Evolutionary conservation across 2,113 vertebrate species (phyloP).

Genomic region (Dromiciops gliroides): DNA sequence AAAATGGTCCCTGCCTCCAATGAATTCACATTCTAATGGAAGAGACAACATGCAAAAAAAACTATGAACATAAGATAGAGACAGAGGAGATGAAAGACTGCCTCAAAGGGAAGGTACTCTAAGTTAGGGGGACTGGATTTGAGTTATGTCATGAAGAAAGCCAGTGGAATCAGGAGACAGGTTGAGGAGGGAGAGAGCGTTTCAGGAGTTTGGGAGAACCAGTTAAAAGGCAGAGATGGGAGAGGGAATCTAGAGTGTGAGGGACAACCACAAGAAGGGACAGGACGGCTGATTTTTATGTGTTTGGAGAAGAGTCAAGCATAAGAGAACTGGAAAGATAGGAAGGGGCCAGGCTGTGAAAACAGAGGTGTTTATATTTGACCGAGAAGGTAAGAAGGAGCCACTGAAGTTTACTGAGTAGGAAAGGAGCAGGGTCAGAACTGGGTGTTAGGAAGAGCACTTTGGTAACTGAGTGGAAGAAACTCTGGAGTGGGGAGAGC

Average conservation of each 20-base stretch:
- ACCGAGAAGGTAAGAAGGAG: not conserved
- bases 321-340: not conserved
- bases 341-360: not conserved
- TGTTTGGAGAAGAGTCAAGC: not conserved
- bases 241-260: not conserved
- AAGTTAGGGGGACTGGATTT: not conserved
- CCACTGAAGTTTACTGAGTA: not conserved
- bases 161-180: not conserved
- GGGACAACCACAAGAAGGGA: not conserved
- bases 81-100: not conserved
- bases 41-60: not conserved
- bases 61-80: fast-evolving
- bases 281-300: not conserved
- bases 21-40: not conserved
- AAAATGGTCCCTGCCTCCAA: not conserved
- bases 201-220: not conserved
- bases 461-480: not conserved
- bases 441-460: not conserved
- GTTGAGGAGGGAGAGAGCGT: not conserved
- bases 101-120: not conserved
- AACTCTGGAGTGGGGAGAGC: not conserved
- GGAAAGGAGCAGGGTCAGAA: not conserved
- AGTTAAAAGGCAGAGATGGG: not conserved
- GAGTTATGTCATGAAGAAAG: not conserved
- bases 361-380: not conserved